Evolutionary conservation across 2,888 invertebrate species (phyloP).

Genomic region (Hyppa rectilinea): DNA sequence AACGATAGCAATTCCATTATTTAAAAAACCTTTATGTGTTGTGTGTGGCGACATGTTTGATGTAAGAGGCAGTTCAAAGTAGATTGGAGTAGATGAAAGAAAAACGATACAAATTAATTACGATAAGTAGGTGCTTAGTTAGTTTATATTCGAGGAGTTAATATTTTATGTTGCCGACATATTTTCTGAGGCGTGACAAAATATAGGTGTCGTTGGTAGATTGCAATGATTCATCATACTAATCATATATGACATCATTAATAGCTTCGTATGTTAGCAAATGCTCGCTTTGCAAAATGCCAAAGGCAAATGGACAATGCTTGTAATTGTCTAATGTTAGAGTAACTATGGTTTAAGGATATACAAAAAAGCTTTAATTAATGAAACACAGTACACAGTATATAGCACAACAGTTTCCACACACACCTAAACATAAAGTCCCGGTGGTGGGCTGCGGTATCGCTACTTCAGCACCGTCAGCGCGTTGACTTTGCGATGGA

Average conservation of each 20-base stretch:
- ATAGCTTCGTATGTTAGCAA: too few relatives aligned
- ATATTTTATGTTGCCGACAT: neutral
- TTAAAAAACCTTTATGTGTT: neutral
- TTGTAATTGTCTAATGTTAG: neutral
- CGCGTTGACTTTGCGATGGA: too few relatives aligned
- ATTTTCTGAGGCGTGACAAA: neutral
- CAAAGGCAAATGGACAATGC: neutral
- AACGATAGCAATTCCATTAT: slow-evolving; percentile 12
- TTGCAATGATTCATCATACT: neutral
- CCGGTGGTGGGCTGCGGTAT: too few relatives aligned
- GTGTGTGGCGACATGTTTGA: neutral
- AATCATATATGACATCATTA: too few relatives aligned
- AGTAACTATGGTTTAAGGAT: neutral
- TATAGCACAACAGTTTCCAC: too few relatives aligned
- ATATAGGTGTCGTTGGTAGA: neutral
- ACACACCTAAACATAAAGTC: too few relatives aligned
- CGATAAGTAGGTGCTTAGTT: neutral
- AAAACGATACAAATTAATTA: slow-evolving; percentile 6
- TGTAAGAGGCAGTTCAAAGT: neutral
- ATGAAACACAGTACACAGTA: neutral
- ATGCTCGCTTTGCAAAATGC: neutral
- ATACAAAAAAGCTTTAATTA: neutral
- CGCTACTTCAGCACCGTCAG: too few relatives aligned
- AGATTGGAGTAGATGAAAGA: neutral
- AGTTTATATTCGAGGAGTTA: neutral